Conservation (phyloP, 2,888 invertebrate genomes). For the Cantharis nigra region DNA sequence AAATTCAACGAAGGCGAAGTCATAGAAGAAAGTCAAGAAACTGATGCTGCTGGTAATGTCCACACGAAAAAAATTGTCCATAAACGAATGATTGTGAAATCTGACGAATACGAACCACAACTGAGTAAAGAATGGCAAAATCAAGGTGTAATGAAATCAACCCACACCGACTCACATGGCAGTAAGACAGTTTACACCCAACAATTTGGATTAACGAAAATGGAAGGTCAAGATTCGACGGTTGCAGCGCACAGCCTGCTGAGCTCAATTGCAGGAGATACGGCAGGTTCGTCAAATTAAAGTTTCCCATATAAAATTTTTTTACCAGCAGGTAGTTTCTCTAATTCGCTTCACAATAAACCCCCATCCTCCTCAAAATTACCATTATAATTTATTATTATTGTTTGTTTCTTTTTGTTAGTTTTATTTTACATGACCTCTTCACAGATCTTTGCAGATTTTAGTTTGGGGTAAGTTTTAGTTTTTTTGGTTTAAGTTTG, state of each 20-base stretch:
- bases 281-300: conserved; percentile 40
- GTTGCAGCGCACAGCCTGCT: conserved; percentile 37
- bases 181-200: conserved; percentile 48
- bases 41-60: conserved; percentile 61
- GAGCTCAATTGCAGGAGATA: conserved; percentile 39
- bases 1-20: conserved; percentile 60
- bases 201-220: conserved; percentile 42
- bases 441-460: conserved; percentile 28
- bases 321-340: conserved; percentile 23
- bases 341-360: conserved; percentile 17
- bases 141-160: conserved; percentile 41
- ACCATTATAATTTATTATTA: conserved; percentile 1
- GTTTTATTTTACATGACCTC: conserved; percentile 25
- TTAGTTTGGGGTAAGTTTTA: conserved; percentile 35
- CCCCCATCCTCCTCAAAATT: conserved; percentile 7
- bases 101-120: conserved; percentile 34
- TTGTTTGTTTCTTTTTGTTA: conserved; percentile 21
- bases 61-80: conserved; percentile 59
- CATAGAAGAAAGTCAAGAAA: conserved; percentile 58
- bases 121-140: conserved; percentile 32
- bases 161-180: conserved; percentile 44
- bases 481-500: conserved; percentile 3
- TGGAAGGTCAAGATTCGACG: conserved; percentile 33
- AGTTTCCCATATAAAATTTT: conserved; percentile 13
- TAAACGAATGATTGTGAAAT: conserved; percentile 55